phyloP scores from a whole-genome alignment of 1,140 invertebrate species.

The Heliconius hermathena region DNA sequence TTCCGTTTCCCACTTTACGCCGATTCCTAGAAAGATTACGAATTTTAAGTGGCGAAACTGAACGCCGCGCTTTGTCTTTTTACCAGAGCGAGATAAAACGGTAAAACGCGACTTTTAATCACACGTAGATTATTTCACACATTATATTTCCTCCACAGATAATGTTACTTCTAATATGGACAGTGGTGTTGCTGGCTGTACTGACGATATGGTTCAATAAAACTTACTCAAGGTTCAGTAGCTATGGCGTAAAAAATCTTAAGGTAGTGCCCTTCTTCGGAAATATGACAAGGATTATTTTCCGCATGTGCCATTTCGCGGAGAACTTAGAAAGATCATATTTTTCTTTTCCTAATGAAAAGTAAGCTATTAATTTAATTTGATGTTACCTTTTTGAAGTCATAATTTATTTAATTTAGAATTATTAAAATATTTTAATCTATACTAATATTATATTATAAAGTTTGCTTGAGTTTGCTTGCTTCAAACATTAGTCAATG shows the following conservation, averaged over 20 bases:
- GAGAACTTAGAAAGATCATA: slow-evolving; percentile 38
- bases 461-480: no score
- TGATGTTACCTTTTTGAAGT: not conserved
- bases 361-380: not conserved
- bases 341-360: slow-evolving; percentile 44
- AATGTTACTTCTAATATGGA: slow-evolving; percentile 54
- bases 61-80: no score
- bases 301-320: slow-evolving; percentile 39
- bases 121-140: not conserved
- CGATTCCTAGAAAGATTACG: no score
- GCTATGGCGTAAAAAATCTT: slow-evolving; percentile 45
- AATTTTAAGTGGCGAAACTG: no score
- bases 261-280: slow-evolving; percentile 47
- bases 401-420: no score
- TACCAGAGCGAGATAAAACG: not conserved
- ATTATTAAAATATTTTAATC: no score
- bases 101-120: no score
- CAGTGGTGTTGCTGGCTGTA: slow-evolving; percentile 34
- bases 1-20: no score
- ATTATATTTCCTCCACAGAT: slow-evolving; percentile 24
- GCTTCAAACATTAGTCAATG: no score
- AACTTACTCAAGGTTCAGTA: slow-evolving; percentile 49
- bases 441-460: no score
- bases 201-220: slow-evolving; percentile 46
- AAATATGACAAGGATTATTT: slow-evolving; percentile 40